Evolutionary conservation across 2,113 vertebrate genomes (phyloP).

Genomic region (Saguinus imperator): DNA sequence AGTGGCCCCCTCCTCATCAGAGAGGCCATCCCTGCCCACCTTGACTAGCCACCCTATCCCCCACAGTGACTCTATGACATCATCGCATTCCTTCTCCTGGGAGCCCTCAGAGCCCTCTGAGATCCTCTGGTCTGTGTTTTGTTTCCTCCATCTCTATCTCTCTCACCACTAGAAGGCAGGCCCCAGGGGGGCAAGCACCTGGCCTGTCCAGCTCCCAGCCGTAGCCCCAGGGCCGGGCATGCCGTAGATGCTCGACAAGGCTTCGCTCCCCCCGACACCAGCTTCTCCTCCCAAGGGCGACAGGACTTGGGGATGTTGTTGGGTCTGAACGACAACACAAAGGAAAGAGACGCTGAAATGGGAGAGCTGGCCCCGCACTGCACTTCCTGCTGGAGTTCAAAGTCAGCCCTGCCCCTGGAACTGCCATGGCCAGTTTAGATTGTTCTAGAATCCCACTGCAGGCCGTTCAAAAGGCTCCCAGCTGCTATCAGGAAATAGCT

Average conservation of each 20-base stretch:
- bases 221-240: accelerated
- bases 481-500: slow-evolving; percentile 76
- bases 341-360: slow-evolving; percentile 5
- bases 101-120: accelerated
- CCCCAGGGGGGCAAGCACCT: not conserved
- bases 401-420: slow-evolving; percentile 63
- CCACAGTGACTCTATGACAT: accelerated
- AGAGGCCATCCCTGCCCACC: not conserved
- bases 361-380: not conserved
- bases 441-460: slow-evolving; percentile 65
- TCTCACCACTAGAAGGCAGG: no score
- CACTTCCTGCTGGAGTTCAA: slow-evolving; percentile 70
- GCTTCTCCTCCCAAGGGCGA: not conserved
- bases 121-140: accelerated
- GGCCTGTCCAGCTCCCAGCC: not conserved
- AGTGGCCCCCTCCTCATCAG: accelerated
- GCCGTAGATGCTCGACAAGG: not conserved
- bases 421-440: slow-evolving; percentile 52
- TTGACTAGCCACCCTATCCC: not conserved
- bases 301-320: not conserved
- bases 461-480: slow-evolving; percentile 73
- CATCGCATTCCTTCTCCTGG: accelerated
- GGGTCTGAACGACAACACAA: not conserved
- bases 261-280: not conserved
- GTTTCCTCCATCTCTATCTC: not conserved